Evolutionary conservation across 1,140 invertebrate species (phyloP).

Genomic region (Planococcus citri): DNA sequence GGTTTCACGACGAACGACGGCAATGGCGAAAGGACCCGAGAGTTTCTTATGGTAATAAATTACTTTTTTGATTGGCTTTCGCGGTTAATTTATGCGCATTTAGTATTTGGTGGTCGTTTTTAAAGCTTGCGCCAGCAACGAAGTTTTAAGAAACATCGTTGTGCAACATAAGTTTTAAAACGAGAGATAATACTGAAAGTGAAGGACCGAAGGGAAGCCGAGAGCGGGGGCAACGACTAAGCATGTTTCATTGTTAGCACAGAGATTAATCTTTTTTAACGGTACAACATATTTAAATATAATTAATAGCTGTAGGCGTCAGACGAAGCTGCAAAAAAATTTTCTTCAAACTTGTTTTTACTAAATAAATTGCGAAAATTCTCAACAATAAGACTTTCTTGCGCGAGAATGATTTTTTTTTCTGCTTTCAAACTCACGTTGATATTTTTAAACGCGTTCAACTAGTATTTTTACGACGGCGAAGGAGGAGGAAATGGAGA

Average conservation of each 20-base stretch:
- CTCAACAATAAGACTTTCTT: background rate
- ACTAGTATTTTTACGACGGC: background rate
- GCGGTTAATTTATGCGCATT: slow-evolving; percentile 7
- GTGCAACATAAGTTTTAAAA: background rate
- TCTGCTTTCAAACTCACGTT: too few relatives aligned
- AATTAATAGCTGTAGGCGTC: slow-evolving; percentile 1
- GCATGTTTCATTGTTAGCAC: background rate
- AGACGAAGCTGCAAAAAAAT: background rate
- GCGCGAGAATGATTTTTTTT: too few relatives aligned
- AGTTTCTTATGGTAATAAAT: background rate
- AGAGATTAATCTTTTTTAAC: background rate
- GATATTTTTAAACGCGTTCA: background rate
- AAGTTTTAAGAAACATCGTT: background rate
- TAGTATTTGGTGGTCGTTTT: background rate
- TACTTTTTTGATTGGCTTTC: slow-evolving; percentile 7
- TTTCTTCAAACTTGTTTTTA: background rate
- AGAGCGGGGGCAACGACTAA: background rate
- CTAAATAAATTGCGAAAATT: background rate
- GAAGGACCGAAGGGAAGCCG: background rate
- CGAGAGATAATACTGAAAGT: background rate
- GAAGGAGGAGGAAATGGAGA: too few relatives aligned
- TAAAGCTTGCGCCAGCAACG: background rate
- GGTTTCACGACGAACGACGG: background rate
- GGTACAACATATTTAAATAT: background rate
- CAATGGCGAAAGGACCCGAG: background rate